phyloP scores from a whole-genome alignment of 2,113 vertebrate species.

The Artemisiospiza belli region DNA sequence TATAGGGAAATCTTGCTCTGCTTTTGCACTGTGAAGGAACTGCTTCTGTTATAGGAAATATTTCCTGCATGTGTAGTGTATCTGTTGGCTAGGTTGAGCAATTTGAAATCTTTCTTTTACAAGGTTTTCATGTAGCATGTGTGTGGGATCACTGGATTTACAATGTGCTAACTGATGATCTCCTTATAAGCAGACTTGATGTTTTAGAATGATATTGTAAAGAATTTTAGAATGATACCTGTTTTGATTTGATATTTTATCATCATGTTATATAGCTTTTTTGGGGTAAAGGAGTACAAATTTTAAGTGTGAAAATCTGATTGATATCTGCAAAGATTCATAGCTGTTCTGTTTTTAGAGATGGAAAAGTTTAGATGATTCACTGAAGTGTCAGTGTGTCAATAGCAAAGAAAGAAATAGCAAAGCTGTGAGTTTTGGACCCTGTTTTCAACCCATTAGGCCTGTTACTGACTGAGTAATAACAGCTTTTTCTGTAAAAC shows the following conservation, averaged over 20 bases:
- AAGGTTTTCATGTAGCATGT: not conserved
- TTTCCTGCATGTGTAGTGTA: not conserved
- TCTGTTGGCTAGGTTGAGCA: not conserved
- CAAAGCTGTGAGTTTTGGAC: not conserved
- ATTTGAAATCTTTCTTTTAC: not conserved
- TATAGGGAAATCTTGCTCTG: not conserved
- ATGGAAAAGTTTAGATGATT: not conserved
- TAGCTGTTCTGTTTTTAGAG: not conserved
- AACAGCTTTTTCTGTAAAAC: not conserved
- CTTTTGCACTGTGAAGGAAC: not conserved
- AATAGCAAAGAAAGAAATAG: not conserved
- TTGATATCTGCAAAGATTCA: not conserved
- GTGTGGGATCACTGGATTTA: not conserved
- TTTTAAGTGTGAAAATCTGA: not conserved
- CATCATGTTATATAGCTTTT: not conserved
- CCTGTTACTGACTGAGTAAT: not conserved
- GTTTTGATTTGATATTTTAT: not conserved
- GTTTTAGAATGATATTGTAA: not conserved
- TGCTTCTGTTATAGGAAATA: fast-evolving
- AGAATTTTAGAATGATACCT: not conserved
- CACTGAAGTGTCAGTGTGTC: not conserved
- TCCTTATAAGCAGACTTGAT: not conserved
- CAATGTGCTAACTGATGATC: not conserved
- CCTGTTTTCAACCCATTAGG: not conserved
- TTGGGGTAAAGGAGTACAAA: not conserved